Evolutionary conservation across 2,113 vertebrate genomes (phyloP).

Genomic region (Lethenteron reissneri): DNA sequence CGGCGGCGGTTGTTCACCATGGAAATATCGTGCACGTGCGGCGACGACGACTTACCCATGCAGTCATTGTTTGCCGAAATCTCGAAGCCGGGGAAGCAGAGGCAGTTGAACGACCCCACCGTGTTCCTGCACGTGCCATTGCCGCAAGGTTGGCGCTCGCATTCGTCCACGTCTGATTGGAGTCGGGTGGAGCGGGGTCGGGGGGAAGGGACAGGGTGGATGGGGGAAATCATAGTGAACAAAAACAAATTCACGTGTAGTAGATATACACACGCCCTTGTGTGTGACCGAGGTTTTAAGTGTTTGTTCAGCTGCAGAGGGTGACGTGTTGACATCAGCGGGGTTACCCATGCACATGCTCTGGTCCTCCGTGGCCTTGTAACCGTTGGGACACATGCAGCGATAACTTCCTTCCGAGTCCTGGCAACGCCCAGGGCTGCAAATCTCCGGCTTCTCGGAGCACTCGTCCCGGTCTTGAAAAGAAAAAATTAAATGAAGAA

Average conservation of each 20-base stretch:
- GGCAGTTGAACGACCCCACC: conserved; percentile 70
- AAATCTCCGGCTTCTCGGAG: conserved; percentile 55
- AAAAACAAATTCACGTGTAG: not conserved
- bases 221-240: not conserved
- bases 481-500: not conserved
- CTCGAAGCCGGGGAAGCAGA: conserved; percentile 68
- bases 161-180: conserved; percentile 53
- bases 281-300: conserved; percentile 46
- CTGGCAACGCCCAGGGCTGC: conserved; percentile 61
- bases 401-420: conserved; percentile 61
- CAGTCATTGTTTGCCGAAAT: conserved; percentile 62
- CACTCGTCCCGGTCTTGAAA: conserved; percentile 57
- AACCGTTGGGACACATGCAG: conserved; percentile 67
- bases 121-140: conserved; percentile 81
- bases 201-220: not conserved
- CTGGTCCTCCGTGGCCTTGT: conserved; percentile 49
- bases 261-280: conserved; percentile 55
- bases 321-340: too few species aligned
- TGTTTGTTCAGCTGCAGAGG: too few species aligned
- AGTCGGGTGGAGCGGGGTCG: not conserved
- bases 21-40: not conserved
- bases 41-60: conserved; percentile 30
- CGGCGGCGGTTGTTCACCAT: not conserved
- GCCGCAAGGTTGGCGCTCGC: conserved; percentile 55
- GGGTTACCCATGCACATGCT: conserved; percentile 73